Percentiles rank a stretch among this genome's conserved stretches.
phyloP scores from a whole-genome alignment of 92 coral and sea anemone genomes.

The Zoanthus sociatus region DNA sequence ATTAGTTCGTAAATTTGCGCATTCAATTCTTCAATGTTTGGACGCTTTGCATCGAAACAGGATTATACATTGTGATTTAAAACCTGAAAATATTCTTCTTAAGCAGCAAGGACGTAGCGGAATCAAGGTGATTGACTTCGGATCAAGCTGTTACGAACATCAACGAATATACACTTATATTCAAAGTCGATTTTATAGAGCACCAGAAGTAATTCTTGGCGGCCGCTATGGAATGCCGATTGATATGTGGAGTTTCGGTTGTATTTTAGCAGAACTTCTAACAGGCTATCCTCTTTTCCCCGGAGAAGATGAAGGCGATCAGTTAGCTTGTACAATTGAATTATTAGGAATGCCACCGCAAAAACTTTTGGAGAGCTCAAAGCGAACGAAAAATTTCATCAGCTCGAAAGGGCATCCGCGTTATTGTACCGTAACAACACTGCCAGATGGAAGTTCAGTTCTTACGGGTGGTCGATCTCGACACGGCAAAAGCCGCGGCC shows the following conservation, averaged over 20 bases:
- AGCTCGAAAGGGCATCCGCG: constrained; percentile 98
- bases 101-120: constrained; percentile 99
- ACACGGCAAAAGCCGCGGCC: constrained; percentile 96
- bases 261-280: constrained; percentile 95
- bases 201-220: constrained; percentile 98
- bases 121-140: constrained; percentile 97
- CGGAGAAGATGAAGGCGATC: constrained; percentile 99
- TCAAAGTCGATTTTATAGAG: constrained; percentile 98
- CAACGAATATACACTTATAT: constrained; percentile 97
- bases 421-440: constrained; percentile 91
- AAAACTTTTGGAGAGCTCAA: constrained; percentile 84
- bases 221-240: constrained; percentile 97
- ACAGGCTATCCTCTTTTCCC: constrained; percentile 98
- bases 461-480: constrained; percentile 97
- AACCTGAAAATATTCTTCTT: constrained; percentile 95
- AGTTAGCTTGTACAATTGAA: constrained; percentile 97
- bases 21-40: constrained; percentile 95
- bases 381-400: constrained; percentile 91
- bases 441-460: constrained; percentile 94
- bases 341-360: constrained; percentile 90
- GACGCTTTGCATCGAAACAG: constrained; percentile 93
- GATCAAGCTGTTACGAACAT: constrained; percentile 99
- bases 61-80: constrained; percentile 95
- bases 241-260: constrained; percentile 99
- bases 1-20: constrained; percentile 96